Evolutionary conservation across 1,140 invertebrate genomes (phyloP), one percentile per base, ranked within the genome.

Genomic region (Formica selysi): DNA sequence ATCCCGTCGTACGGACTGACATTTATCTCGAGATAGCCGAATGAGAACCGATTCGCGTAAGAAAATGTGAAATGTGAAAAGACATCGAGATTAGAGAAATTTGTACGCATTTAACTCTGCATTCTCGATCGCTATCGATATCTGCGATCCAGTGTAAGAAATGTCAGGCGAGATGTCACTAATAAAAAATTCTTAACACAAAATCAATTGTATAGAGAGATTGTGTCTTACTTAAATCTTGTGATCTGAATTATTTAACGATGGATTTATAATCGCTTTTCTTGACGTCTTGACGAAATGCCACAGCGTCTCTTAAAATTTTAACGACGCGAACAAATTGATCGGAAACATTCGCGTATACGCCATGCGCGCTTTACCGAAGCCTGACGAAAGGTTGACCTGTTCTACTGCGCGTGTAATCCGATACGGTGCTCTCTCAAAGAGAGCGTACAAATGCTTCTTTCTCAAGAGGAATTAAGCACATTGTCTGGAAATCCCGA

Each of bases 401-500:
- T 59, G 51, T 73, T 81, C 79, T 32, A 81, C 79, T 81, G 67
- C 36, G 32, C 38, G 32, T 51, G 48, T 81, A 81, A 71, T 71
- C 48, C 64, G 78, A 70, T 54, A 19, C n/a, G 32, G n/a, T 0
- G 26, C 19, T 41, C 36, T 29, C 36, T 32, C 19, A 3, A 36
- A 26, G 4, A 26, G 48, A 71, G 6, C 51, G 4, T 32, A 32
- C 38, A 71, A 71, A 57, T 71, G 44, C 29, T 59, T 10, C 38
- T 59, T 32, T 29, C 38, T 41, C 26, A 7, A 29, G 48, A 61
- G 2, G 26, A 38, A 81, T 61, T 61, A 73, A 59, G 26, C 22
- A 29, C 29, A 32, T 67, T 29, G 22, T 22, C 32, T 70, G 11
- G 51, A 71, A 81, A 71, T 59, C 36, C 38, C 26, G 32, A 59